These are phyloP conservation scores for Drosophila buzzatii DNA, from an alignment of 2,888 invertebrate genomes.

Conservation along the genomic window DNA sequence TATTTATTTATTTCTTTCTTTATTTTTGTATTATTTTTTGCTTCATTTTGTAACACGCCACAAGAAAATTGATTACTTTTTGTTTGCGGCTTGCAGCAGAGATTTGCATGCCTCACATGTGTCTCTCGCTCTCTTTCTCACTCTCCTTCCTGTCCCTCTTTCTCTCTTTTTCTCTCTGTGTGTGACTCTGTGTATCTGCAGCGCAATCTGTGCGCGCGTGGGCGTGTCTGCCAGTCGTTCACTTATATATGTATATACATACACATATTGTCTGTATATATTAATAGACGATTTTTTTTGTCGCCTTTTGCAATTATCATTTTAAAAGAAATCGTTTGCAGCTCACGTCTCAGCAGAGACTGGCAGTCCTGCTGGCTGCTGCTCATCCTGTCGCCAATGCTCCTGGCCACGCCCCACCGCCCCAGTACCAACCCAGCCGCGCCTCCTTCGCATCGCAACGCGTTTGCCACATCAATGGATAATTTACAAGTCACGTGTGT, in stretches of 20 bases:
- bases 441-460: conserved; percentile 9
- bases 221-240: conserved; percentile 39
- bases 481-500: conserved; percentile 83
- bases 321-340: conserved; percentile 41
- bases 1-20: not conserved
- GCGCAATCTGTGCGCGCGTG: conserved; percentile 29
- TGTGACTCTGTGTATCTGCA: conserved; percentile 22
- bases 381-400: conserved; percentile 45
- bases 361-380: conserved; percentile 26
- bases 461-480: conserved; percentile 78
- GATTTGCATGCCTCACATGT: conserved; percentile 50
- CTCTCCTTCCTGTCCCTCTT: not conserved
- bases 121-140: not conserved
- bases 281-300: conserved; percentile 26
- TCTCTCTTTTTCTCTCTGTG: not conserved
- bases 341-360: conserved; percentile 13
- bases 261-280: not conserved
- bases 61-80: conserved; percentile 52
- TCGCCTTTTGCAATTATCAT: conserved; percentile 52
- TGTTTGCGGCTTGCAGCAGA: conserved; percentile 33
- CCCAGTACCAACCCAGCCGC: not conserved
- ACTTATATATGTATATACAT: not conserved
- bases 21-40: not conserved
- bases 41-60: conserved; percentile 37
- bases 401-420: conserved; percentile 4